Percentiles rank a stretch among this genome's conserved stretches.
These are phyloP conservation scores for Eurois occulta DNA, from an alignment of 2,888 invertebrate genomes.

Conservation along the genomic window DNA sequence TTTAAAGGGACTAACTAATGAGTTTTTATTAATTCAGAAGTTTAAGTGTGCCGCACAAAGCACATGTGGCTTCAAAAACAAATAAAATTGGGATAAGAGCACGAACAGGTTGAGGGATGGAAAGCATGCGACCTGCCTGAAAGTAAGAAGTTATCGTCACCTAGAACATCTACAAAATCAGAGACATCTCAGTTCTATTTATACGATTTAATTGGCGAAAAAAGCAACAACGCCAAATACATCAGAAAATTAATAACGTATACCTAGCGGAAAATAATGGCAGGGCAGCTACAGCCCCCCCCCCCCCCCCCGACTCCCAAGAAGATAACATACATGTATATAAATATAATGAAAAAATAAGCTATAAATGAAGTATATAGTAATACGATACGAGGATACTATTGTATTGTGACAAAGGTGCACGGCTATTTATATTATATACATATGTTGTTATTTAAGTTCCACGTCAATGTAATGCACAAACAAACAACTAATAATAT, in stretches of 20 bases:
- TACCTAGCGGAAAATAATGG: neutral
- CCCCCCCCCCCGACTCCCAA: no score
- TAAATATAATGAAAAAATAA: no score
- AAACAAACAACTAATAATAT: slow-evolving; percentile 13
- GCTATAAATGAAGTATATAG: neutral
- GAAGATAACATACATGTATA: no score
- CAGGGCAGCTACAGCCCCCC: neutral
- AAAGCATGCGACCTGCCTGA: neutral
- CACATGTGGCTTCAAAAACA: neutral
- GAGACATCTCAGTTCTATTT: neutral
- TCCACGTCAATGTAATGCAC: neutral
- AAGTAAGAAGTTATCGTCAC: neutral
- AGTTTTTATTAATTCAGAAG: neutral
- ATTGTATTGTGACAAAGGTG: neutral
- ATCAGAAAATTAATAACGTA: neutral
- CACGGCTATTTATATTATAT: neutral
- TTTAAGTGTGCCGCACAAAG: no score
- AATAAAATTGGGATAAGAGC: neutral
- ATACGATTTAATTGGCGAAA: neutral
- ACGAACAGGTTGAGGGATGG: neutral
- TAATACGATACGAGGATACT: slow-evolving; percentile 1
- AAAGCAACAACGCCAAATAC: neutral
- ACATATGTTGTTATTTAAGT: slow-evolving; percentile 6
- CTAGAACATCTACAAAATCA: neutral
- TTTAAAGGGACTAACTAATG: neutral